These are phyloP conservation scores for Biston betularia DNA, from an alignment of 2,888 invertebrate species.

Conservation along the genomic window DNA sequence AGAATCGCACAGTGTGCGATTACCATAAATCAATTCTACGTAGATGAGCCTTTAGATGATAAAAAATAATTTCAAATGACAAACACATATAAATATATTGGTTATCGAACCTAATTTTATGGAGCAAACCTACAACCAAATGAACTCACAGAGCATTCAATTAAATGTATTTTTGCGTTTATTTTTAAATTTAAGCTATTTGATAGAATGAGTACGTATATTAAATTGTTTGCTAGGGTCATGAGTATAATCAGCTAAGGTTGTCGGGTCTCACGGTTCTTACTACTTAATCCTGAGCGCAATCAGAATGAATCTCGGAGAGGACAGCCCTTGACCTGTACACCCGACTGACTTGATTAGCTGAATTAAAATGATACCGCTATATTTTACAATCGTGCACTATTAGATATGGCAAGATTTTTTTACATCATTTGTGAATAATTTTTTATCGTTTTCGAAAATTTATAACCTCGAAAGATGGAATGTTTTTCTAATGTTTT, in stretches of 20 bases:
- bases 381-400: background rate
- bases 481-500: too few species aligned
- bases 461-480: too few species aligned
- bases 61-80: too few species aligned
- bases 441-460: too few species aligned
- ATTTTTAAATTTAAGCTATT: conserved; percentile 26
- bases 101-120: too few species aligned
- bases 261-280: conserved; percentile 66
- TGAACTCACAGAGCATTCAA: background rate
- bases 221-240: conserved; percentile 53
- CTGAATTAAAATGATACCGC: conserved; percentile 21
- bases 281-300: conserved; percentile 70
- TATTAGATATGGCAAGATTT: too few species aligned
- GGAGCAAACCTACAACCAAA: too few species aligned
- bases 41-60: too few species aligned
- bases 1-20: too few species aligned
- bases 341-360: conserved; percentile 39
- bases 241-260: conserved; percentile 61
- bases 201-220: conserved; percentile 39
- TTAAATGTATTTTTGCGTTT: background rate
- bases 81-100: too few species aligned
- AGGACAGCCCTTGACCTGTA: conserved; percentile 49
- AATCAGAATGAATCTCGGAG: conserved; percentile 76
- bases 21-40: too few species aligned
- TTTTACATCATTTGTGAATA: too few species aligned